Percentiles rank a stretch among this genome's conserved stretches.
Conservation (phyloP, 1,140 invertebrate species). For the Calliphora vicina region DNA sequence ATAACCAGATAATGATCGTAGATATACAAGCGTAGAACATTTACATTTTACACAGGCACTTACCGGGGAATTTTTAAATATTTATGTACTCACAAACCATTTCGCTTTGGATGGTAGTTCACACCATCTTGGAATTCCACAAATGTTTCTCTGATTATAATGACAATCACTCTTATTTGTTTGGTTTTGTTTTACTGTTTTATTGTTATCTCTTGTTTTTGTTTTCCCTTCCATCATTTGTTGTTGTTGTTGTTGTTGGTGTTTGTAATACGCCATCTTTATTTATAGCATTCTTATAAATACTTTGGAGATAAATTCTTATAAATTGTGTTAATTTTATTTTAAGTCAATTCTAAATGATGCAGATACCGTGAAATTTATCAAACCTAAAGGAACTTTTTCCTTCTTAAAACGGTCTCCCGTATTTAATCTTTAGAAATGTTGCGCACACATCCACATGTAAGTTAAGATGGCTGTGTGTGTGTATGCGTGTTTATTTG, state of each 20-base stretch:
- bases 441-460: background rate
- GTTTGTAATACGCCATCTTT: background rate
- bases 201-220: background rate
- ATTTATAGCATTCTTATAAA: background rate
- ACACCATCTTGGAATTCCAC: background rate
- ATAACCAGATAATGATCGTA: background rate
- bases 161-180: background rate
- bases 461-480: background rate
- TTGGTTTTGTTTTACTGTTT: background rate
- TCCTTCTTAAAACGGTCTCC: background rate
- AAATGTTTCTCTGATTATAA: background rate
- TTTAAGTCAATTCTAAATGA: constrained; percentile 23
- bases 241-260: background rate
- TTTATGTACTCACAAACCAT: background rate
- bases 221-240: background rate
- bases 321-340: constrained; percentile 28
- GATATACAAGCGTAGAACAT: background rate
- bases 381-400: background rate
- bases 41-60: no score
- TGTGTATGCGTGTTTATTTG: no score
- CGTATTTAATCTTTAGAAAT: background rate
- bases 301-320: constrained; percentile 21
- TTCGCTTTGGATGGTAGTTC: background rate
- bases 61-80: background rate
- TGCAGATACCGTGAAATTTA: constrained; percentile 19